Conservation (phyloP, 2,888 invertebrate species). For the Linnaemya tessellans region DNA sequence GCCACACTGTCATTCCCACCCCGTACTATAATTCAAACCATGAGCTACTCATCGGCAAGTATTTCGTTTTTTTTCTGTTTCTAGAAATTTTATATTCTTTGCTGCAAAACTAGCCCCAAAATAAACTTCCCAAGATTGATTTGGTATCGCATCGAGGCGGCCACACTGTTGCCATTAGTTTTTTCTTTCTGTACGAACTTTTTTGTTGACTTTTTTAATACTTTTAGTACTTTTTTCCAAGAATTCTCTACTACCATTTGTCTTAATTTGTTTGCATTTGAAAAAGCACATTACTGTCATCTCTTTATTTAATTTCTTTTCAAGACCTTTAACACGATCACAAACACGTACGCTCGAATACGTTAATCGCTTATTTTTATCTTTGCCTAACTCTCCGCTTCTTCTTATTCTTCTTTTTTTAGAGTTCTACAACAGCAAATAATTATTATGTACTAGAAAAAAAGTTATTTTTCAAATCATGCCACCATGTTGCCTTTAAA, state of each 20-base stretch:
- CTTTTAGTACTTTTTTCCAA: background rate
- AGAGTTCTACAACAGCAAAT: conserved; percentile 17
- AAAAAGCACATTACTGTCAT: conserved; percentile 59
- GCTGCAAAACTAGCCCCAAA: too few relatives aligned
- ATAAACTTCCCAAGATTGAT: too few relatives aligned
- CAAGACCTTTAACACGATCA: conserved; percentile 59
- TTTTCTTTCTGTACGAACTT: background rate
- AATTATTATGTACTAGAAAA: background rate
- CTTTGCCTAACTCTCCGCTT: background rate
- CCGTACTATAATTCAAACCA: too few relatives aligned
- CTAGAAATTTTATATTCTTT: too few relatives aligned
- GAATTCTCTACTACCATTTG: conserved; percentile 47
- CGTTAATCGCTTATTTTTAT: conserved; percentile 18
- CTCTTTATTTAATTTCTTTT: conserved; percentile 63
- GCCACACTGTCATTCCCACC: too few relatives aligned
- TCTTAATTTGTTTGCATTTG: conserved; percentile 67
- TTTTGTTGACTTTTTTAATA: background rate
- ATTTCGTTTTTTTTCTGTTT: too few relatives aligned
- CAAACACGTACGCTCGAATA: conserved; percentile 52
- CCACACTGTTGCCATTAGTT: background rate
- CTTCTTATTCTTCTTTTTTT: background rate
- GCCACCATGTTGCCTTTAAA: conserved; percentile 13
- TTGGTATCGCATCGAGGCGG: background rate
- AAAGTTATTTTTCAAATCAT: conserved; percentile 19
- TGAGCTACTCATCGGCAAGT: too few relatives aligned